These are phyloP conservation scores for Drosophila murphyi DNA, from an alignment of 1,140 invertebrate genomes.

Conservation along the genomic window DNA sequence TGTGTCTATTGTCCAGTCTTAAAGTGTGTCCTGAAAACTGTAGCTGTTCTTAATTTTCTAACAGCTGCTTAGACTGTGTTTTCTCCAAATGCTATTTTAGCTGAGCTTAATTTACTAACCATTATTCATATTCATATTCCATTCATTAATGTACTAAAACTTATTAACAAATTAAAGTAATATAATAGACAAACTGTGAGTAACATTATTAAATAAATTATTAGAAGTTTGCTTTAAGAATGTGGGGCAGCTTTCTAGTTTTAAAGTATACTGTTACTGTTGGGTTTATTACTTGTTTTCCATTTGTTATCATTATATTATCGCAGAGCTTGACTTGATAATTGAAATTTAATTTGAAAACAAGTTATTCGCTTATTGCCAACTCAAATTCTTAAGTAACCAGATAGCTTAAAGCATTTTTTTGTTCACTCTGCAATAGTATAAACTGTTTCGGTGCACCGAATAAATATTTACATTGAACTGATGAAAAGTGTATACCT, in stretches of 20 bases:
- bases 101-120: slow-evolving; percentile 3
- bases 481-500: slow-evolving; percentile 3
- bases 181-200: background rate
- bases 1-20: background rate
- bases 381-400: too few relatives aligned
- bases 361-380: background rate
- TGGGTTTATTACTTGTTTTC: background rate
- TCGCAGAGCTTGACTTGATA: background rate
- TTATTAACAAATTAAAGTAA: background rate
- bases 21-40: background rate
- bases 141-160: background rate
- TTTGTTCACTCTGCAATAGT: background rate
- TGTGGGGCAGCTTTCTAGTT: background rate
- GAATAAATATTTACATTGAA: slow-evolving; percentile 24
- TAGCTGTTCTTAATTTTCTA: too few relatives aligned
- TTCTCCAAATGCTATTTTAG: background rate
- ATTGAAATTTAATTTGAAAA: slow-evolving; percentile 4
- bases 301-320: background rate
- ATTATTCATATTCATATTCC: background rate
- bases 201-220: background rate
- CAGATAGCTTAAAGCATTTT: background rate
- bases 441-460: slow-evolving; percentile 9
- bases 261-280: background rate
- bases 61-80: background rate
- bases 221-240: too few relatives aligned